Conservation (phyloP, 2,888 invertebrate species). For the Agrotis segetum region DNA sequence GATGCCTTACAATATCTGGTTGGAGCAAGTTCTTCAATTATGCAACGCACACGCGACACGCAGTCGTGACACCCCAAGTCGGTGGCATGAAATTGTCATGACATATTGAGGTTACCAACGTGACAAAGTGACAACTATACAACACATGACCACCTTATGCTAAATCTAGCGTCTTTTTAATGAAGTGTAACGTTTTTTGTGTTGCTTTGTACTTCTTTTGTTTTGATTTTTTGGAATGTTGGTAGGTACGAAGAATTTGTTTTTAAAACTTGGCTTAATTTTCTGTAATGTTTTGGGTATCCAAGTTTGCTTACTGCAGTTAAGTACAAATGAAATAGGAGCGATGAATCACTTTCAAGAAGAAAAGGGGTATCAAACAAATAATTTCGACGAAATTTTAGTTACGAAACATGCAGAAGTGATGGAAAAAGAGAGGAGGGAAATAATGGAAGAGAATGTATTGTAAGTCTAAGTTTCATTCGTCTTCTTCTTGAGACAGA, state of each 20-base stretch:
- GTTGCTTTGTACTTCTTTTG: conserved; percentile 28
- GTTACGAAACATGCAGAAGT: neutral
- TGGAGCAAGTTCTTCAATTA: conserved; percentile 59
- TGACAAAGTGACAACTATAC: conserved; percentile 59
- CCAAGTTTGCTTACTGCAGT: neutral
- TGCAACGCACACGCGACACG: conserved; percentile 70
- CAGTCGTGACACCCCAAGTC: conserved; percentile 71
- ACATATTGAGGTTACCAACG: conserved; percentile 75
- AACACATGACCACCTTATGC: conserved; percentile 51
- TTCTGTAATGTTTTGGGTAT: neutral
- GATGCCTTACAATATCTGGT: conserved; percentile 8
- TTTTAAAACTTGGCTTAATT: neutral
- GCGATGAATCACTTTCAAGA: too few relatives aligned
- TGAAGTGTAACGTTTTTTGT: conserved; percentile 40
- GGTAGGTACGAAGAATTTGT: neutral
- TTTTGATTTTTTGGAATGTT: conserved; percentile 11
- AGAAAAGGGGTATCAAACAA: too few relatives aligned
- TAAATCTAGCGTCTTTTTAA: conserved; percentile 31
- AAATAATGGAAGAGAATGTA: too few relatives aligned
- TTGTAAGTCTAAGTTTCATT: too few relatives aligned
- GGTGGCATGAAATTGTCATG: conserved; percentile 69
- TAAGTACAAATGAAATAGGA: too few relatives aligned
- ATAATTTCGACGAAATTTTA: neutral
- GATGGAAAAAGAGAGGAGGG: neutral
- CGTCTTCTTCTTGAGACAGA: too few relatives aligned